Evolutionary conservation across 2,888 invertebrate genomes (phyloP).

Genomic region (Liposcelis brunnea): DNA sequence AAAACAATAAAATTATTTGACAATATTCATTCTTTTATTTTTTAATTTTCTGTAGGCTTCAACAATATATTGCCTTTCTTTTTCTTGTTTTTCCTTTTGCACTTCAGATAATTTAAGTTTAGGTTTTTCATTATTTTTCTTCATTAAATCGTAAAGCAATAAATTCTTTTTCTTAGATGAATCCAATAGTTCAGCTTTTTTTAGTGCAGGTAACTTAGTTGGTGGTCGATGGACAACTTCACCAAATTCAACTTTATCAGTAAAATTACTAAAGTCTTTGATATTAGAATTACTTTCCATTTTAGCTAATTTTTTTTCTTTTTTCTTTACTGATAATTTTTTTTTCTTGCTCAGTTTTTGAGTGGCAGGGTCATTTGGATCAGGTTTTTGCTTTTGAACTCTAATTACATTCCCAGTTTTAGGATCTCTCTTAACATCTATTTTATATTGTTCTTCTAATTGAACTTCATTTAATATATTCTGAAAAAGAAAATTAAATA

Average conservation of each 20-base stretch:
- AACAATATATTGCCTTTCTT: no score
- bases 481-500: slow-evolving; percentile 12
- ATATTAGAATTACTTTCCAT: slow-evolving; percentile 20
- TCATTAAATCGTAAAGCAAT: no score
- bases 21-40: background rate
- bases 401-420: slow-evolving; percentile 29
- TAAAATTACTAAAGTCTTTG: slow-evolving; percentile 31
- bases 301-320: slow-evolving; percentile 23
- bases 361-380: background rate
- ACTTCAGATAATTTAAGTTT: no score
- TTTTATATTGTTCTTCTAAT: slow-evolving; percentile 42
- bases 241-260: slow-evolving; percentile 54
- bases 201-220: background rate
- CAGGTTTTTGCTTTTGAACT: slow-evolving; percentile 21
- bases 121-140: no score
- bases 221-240: slow-evolving; percentile 61
- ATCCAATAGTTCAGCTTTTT: no score
- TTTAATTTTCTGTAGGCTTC: no score
- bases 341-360: slow-evolving; percentile 25
- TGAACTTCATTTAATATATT: slow-evolving; percentile 37
- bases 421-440: slow-evolving; percentile 35
- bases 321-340: slow-evolving; percentile 30
- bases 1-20: slow-evolving; percentile 4
- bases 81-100: no score
- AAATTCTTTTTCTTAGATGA: no score